A percentile compares a stretch with the other conserved stretches of the same genome.
These are phyloP conservation scores for Ichneumoninae sp. DNA, from an alignment of 2,888 invertebrate genomes.

Conservation along the genomic window DNA sequence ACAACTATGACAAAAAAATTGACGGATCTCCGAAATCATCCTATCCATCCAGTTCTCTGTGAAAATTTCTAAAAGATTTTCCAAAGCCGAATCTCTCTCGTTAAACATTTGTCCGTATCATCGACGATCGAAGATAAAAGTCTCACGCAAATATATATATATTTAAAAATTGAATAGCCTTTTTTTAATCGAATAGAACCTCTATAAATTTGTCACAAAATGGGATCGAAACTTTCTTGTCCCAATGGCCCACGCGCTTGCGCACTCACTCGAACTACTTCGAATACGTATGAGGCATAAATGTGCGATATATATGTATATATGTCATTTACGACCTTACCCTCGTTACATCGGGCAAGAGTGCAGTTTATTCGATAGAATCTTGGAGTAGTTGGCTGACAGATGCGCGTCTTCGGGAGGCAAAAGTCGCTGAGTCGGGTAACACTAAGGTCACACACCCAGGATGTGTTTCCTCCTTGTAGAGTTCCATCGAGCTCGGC, in stretches of 20 bases:
- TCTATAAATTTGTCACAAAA: neutral
- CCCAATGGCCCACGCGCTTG: neutral
- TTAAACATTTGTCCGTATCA: too few relatives aligned
- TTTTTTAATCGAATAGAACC: neutral
- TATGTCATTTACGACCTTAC: slow-evolving; percentile 51
- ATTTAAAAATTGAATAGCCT: too few relatives aligned
- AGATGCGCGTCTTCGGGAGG: slow-evolving; percentile 14
- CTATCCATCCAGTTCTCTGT: too few relatives aligned
- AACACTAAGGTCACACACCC: slow-evolving; percentile 33
- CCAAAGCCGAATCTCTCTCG: too few relatives aligned
- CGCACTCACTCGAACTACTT: neutral
- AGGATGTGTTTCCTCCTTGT: slow-evolving; percentile 11
- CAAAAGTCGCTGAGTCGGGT: slow-evolving; percentile 22
- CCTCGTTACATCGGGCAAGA: slow-evolving; percentile 32
- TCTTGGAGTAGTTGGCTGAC: slow-evolving; percentile 43
- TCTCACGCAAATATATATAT: neutral
- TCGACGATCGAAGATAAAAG: too few relatives aligned
- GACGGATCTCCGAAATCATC: too few relatives aligned
- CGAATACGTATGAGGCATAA: slow-evolving; percentile 5
- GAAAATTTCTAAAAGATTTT: too few relatives aligned
- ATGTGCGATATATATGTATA: slow-evolving; percentile 20
- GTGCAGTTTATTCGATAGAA: slow-evolving; percentile 39
- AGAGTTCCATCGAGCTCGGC: slow-evolving; percentile 30
- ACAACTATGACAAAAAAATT: too few relatives aligned
- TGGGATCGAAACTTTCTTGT: neutral